phyloP scores from a whole-genome alignment of 2,113 vertebrate genomes.

The Syrrhaptes paradoxus region DNA sequence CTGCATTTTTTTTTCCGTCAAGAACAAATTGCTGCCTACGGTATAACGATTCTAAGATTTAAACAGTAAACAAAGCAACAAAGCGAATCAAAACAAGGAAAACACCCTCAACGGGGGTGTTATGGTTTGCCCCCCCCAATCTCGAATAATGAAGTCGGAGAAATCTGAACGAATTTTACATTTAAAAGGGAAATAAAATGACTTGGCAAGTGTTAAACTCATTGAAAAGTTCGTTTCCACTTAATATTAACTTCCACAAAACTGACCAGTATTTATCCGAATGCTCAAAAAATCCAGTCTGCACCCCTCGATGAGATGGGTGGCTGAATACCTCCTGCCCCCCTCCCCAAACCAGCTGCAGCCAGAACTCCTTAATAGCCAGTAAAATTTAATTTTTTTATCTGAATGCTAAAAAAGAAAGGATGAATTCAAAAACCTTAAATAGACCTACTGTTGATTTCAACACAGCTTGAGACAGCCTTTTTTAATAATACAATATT shows the following conservation, averaged over 20 bases:
- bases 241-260: not conserved
- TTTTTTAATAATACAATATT: slow-evolving; percentile 35
- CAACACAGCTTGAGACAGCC: slow-evolving; percentile 11
- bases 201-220: not conserved
- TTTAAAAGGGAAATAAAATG: not conserved
- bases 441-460: slow-evolving; percentile 14
- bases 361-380: not conserved
- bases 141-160: not conserved
- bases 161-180: not conserved
- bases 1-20: not conserved
- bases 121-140: not conserved
- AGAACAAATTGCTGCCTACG: not conserved
- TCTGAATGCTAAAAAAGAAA: slow-evolving; percentile 42
- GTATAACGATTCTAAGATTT: not conserved
- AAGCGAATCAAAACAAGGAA: not conserved
- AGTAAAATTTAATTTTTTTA: slow-evolving; percentile 33
- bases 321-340: not conserved
- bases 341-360: not conserved
- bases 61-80: not conserved
- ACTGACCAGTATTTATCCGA: not conserved
- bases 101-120: not conserved
- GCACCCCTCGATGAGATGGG: not conserved
- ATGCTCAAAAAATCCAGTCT: not conserved
- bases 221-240: not conserved
- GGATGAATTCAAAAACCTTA: slow-evolving; percentile 40